Conservation (phyloP, 2,113 vertebrate genomes). For the Marmota flaviventris region DNA sequence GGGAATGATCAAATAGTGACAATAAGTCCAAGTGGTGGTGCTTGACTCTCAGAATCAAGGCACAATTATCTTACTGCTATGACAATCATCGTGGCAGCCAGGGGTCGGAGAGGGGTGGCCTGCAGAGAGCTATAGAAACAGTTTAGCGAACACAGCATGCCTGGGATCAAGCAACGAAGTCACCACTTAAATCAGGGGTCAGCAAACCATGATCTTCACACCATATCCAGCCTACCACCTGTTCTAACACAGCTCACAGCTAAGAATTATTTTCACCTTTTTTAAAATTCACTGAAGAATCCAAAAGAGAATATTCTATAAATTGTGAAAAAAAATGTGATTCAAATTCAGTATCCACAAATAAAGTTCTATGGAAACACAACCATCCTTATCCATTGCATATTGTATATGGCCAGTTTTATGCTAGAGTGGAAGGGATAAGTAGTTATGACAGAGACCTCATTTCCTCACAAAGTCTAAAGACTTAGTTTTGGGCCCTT, state of each 20-base stretch:
- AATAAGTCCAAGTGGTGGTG: background rate
- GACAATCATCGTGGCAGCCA: background rate
- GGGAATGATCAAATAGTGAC: background rate
- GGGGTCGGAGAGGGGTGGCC: background rate
- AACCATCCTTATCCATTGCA: background rate
- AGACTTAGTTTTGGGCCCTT: background rate
- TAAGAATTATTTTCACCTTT: background rate
- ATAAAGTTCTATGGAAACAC: constrained; percentile 30
- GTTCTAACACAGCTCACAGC: background rate
- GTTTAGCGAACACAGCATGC: background rate
- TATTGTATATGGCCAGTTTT: background rate
- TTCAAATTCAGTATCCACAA: background rate
- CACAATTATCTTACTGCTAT: background rate
- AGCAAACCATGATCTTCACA: background rate
- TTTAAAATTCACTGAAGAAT: background rate
- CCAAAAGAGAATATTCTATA: background rate
- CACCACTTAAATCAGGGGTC: background rate
- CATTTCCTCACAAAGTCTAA: background rate
- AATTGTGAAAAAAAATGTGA: background rate
- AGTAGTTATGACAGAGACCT: background rate
- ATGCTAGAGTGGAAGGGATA: background rate
- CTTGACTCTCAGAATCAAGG: background rate
- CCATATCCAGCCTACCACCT: background rate
- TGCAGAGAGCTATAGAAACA: background rate
- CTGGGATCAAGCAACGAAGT: background rate